A percentile compares a stretch with the other conserved stretches of the same genome.
These are phyloP conservation scores for Prenolepis imparis DNA, from an alignment of 2,888 invertebrate genomes.

Conservation along the genomic window DNA sequence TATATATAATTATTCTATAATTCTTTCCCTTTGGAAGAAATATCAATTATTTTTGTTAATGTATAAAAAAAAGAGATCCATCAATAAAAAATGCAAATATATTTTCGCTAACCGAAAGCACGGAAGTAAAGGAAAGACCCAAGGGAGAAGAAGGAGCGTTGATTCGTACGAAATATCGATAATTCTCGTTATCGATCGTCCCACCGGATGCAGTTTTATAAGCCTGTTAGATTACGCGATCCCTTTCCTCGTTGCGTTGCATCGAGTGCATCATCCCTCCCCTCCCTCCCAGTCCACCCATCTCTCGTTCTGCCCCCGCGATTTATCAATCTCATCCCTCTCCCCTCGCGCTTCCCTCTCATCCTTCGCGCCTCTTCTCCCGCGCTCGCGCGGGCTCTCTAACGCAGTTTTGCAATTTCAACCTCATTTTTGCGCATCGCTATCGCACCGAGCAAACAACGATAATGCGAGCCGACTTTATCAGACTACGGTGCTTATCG, in stretches of 20 bases:
- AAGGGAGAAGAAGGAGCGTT: constrained; percentile 33
- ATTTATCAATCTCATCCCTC: constrained; percentile 72
- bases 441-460: constrained; percentile 83
- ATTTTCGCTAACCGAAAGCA: constrained; percentile 38
- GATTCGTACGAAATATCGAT: constrained; percentile 78
- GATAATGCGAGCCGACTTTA: constrained; percentile 80
- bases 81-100: not conserved
- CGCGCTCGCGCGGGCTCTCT: constrained; percentile 54
- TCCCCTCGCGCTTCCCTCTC: constrained; percentile 52
- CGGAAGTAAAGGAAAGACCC: constrained; percentile 59
- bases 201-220: constrained; percentile 81
- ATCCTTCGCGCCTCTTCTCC: not conserved
- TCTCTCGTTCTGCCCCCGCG: constrained; percentile 62
- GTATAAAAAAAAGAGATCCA: not conserved
- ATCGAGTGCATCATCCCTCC: constrained; percentile 68
- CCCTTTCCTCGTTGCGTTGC: constrained; percentile 70
- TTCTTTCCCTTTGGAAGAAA: not conserved
- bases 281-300: not conserved
- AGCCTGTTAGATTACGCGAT: constrained; percentile 81
- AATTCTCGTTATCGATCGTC: constrained; percentile 81
- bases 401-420: constrained; percentile 84
- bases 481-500: constrained; percentile 81
- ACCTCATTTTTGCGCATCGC: constrained; percentile 85
- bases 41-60: not conserved
- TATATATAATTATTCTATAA: not conserved